Conservation (phyloP, 2,888 invertebrate species). For the Pimpla rufipes region DNA sequence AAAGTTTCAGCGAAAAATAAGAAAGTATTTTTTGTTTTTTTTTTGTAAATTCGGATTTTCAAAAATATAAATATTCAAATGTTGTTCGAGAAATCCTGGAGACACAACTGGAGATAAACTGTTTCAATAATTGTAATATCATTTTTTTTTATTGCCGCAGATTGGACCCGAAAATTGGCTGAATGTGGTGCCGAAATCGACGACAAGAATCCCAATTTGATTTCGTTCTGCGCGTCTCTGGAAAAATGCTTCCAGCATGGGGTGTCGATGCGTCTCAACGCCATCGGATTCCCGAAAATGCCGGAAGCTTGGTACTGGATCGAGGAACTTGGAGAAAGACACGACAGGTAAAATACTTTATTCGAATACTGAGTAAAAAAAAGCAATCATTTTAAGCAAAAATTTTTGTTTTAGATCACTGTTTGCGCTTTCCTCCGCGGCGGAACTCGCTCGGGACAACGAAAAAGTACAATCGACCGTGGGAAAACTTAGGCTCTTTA, state of each 20-base stretch:
- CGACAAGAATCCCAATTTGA: constrained; percentile 86
- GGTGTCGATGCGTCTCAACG: constrained; percentile 84
- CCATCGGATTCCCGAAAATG: constrained; percentile 84
- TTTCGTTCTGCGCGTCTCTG: constrained; percentile 86
- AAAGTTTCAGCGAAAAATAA: constrained; percentile 3
- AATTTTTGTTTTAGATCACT: constrained; percentile 78
- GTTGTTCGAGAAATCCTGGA: neutral
- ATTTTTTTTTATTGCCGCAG: constrained; percentile 76
- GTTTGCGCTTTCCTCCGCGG: constrained; percentile 84
- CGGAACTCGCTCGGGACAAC: constrained; percentile 85
- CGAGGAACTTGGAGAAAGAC: constrained; percentile 84
- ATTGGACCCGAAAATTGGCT: constrained; percentile 84
- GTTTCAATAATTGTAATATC: neutral
- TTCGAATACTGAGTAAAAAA: constrained; percentile 9
- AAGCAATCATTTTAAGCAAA: constrained; percentile 2
- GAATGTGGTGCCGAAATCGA: constrained; percentile 83
- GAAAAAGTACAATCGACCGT: constrained; percentile 84
- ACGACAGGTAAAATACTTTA: constrained; percentile 73
- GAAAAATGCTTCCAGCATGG: constrained; percentile 88
- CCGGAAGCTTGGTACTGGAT: constrained; percentile 87
- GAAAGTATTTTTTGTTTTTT: neutral
- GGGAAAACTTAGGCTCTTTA: constrained; percentile 86
- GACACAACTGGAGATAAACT: too few species aligned
- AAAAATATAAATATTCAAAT: neutral
- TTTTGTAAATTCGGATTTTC: neutral